Base-by-base conservation (phyloP, 2,888 invertebrate genomes). In the Gasteruption jaculator region DNA sequence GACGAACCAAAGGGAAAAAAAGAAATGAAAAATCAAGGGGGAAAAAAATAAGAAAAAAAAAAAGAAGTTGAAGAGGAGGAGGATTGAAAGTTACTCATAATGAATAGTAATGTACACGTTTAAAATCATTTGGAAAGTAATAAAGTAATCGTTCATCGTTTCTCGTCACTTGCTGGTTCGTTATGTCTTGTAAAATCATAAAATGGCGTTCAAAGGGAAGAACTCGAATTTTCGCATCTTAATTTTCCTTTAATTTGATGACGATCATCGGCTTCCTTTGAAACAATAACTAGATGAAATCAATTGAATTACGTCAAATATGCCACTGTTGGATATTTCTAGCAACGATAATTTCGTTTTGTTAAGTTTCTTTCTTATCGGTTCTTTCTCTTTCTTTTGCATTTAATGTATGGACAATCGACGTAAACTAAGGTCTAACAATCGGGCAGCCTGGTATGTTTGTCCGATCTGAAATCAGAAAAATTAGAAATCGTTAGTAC, bases 341-440 rank as follows among this genome's bases (percentile, higher is more conserved):
- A 67, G 65, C 61, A 67, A 66, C 61, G 59, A 64, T 61, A 61
- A 65, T 61, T 65, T 54, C 45, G 41, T 52, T 50, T 47, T 38
- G n/a, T n/a, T n/a, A n/a, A n/a, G n/a, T n/a, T n/a, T n/a, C n/a
- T n/a, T n/a, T n/a, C n/a, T n/a, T n/a, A n/a, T n/a, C n/a, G n/a
- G n/a, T n/a, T n/a, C 43, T 48, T 48, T 45, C 35, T 48, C 50
- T 55, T 56, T 53, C 48, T 60, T 56, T 60, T 59, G 60, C 54
- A 54, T 59, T 56, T 60, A 60, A 52, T 64, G 57, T 61, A 62
- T 61, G 63, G 63, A 62, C 63, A 66, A 63, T 59, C 61, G 70
- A 66, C 61, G 65, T 65, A 63, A 70, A 68, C 64, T 70, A 67
- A 65, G 68, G 63, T 59, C 65, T 70, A 69, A 68, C 62, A 61